Conservation (phyloP, 2,113 vertebrate genomes). For the Galemys pyrenaicus region DNA sequence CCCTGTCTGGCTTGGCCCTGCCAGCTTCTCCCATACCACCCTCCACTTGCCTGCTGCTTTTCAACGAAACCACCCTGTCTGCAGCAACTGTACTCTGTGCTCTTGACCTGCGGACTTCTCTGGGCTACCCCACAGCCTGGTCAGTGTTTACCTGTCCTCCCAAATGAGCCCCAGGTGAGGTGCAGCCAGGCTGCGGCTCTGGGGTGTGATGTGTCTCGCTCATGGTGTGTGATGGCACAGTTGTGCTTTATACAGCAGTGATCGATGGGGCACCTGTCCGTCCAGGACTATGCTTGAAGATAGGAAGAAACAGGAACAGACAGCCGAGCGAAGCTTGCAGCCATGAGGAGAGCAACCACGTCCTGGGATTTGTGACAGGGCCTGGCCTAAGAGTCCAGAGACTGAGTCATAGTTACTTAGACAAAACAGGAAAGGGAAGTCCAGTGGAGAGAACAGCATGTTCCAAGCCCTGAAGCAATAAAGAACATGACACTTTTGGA, state of each 20-base stretch:
- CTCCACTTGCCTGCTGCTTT: neutral
- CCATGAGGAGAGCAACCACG: fast-evolving
- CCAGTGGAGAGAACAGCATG: neutral
- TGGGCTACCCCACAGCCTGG: neutral
- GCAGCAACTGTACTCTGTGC: too few relatives aligned
- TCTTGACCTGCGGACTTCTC: neutral
- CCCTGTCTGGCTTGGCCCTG: neutral
- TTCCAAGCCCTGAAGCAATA: neutral
- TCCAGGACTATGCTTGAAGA: neutral
- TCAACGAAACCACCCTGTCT: neutral
- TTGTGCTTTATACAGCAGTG: neutral
- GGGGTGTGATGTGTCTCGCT: too few relatives aligned
- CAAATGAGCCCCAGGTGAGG: too few relatives aligned
- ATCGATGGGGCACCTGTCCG: neutral
- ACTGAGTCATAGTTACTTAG: neutral
- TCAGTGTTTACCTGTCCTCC: neutral
- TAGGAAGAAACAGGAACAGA: neutral
- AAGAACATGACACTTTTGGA: neutral
- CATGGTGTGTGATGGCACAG: neutral
- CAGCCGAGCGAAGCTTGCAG: fast-evolving
- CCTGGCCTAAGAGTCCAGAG: neutral
- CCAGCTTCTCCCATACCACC: neutral
- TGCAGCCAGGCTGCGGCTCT: too few relatives aligned
- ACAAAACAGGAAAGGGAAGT: neutral
- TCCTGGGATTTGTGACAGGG: neutral